These are phyloP conservation scores for Lepisosteus oculatus DNA, from an alignment of 2,113 vertebrate species.

Conservation along the genomic window DNA sequence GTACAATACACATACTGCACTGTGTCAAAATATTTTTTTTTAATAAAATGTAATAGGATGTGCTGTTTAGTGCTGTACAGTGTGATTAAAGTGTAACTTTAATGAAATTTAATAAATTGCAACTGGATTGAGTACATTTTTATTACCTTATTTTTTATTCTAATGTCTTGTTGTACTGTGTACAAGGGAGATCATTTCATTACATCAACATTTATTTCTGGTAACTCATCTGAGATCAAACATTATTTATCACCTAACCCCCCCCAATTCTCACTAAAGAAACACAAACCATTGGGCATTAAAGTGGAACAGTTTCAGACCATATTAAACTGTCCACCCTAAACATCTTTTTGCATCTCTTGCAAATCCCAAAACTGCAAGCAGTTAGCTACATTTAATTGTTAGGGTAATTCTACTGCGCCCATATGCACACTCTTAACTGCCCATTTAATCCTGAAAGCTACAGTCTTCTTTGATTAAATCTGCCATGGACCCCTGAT, in stretches of 20 bases:
- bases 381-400: not conserved
- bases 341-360: not conserved
- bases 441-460: not conserved
- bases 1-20: too few relatives aligned
- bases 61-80: too few relatives aligned
- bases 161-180: not conserved
- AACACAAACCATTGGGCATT: not conserved
- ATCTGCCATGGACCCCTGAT: conserved; percentile 6
- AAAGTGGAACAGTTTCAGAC: not conserved
- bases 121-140: not conserved
- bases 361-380: not conserved
- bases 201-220: not conserved
- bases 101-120: not conserved
- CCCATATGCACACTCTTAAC: not conserved
- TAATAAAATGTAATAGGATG: too few relatives aligned
- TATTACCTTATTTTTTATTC: not conserved
- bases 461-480: conserved; percentile 1
- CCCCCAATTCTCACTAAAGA: not conserved
- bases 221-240: not conserved
- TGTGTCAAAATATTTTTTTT: too few relatives aligned
- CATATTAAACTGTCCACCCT: not conserved
- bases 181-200: not conserved
- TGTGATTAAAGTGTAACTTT: too few relatives aligned
- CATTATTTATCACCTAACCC: not conserved
- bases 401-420: conserved; percentile 1